A percentile compares a stretch with the other conserved stretches of the same genome.
phyloP scores from a whole-genome alignment of 1,140 invertebrate genomes.

The Scylla paramamosain region DNA sequence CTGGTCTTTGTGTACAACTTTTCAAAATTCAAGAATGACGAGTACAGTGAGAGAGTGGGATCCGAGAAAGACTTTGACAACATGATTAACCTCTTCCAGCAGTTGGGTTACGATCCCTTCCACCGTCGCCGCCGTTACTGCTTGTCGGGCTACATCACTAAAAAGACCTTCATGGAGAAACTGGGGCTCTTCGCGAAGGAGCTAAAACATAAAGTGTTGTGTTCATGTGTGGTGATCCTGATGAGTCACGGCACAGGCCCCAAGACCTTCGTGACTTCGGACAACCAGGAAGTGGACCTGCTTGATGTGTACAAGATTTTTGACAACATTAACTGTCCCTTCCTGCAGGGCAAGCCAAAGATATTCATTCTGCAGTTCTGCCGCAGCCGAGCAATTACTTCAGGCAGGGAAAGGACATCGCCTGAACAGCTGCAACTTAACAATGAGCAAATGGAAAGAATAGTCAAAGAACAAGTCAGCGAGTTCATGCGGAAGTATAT shows the following conservation, averaged over 20 bases:
- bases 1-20: conserved; percentile 73
- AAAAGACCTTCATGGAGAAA: conserved; percentile 55
- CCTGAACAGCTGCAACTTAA: not conserved
- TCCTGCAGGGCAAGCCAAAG: conserved; percentile 86
- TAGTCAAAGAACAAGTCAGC: conserved; percentile 49
- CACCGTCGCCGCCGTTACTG: conserved; percentile 60
- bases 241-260: conserved; percentile 73
- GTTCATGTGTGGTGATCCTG: conserved; percentile 63
- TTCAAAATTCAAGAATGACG: conserved; percentile 47
- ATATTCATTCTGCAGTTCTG: conserved; percentile 90
- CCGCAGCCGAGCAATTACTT: conserved; percentile 81
- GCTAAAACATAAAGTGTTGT: conserved; percentile 34
- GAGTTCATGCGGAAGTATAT: not conserved
- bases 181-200: conserved; percentile 56
- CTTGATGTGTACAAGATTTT: conserved; percentile 80
- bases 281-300: conserved; percentile 70
- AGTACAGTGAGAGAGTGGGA: conserved; percentile 55
- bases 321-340: conserved; percentile 83
- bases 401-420: not conserved
- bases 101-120: conserved; percentile 67
- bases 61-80: conserved; percentile 66
- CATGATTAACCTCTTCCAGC: conserved; percentile 70
- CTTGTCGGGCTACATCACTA: conserved; percentile 62
- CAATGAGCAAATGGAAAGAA: not conserved
- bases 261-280: conserved; percentile 72